Evolutionary conservation across 2,113 vertebrate species (phyloP), one percentile per base, ranked within the genome.

Genomic region (Ursus arctos): DNA sequence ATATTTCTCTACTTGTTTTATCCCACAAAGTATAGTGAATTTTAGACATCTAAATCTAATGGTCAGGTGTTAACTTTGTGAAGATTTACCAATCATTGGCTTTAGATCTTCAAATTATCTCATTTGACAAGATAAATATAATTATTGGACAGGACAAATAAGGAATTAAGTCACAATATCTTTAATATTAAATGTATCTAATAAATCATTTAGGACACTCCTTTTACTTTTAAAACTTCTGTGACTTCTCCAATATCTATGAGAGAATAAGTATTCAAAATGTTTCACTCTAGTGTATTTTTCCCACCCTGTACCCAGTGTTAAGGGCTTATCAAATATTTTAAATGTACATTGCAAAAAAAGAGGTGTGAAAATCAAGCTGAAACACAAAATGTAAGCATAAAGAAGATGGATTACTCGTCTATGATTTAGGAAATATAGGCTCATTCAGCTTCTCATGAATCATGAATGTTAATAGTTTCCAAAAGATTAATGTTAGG

Each of bases 391-490:
- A 93, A 53, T 69, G 13, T 36, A 47, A 72, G 28, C 21, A 1
- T 21, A 71, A 9, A 63, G 72, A 92, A 96, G 85, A 87, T 36
- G 21, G 6, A 61, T 87, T 24, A 43, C 19, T 71, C 36, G 84
- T 57, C 51, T 81, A 40, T 90, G n/a, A 76, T 93, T 92, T 83
- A 94, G 47, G 2, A 31, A 71, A 82, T 82, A 84, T 40, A 55
- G 82, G 57, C 28, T 93, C 59, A 88, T 90, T 94, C 61, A 40
- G 0, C 90, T 95, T 87, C 51, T 79, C 36, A n/a, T 69, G 83
- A 92, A 85, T 96, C 84, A 88, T 67, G 6, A 57, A 67, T 92
- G 57, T 69, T 92, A 95, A 92, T 72, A 63, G 47, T 95, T 97
- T 96, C 51, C 28, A 65, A 72, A 95, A 81, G 61, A 94, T 76